A percentile compares a stretch with the other conserved stretches of the same genome.
phyloP scores from a whole-genome alignment of 2,888 invertebrate genomes.

The Oligia fasciuncula region DNA sequence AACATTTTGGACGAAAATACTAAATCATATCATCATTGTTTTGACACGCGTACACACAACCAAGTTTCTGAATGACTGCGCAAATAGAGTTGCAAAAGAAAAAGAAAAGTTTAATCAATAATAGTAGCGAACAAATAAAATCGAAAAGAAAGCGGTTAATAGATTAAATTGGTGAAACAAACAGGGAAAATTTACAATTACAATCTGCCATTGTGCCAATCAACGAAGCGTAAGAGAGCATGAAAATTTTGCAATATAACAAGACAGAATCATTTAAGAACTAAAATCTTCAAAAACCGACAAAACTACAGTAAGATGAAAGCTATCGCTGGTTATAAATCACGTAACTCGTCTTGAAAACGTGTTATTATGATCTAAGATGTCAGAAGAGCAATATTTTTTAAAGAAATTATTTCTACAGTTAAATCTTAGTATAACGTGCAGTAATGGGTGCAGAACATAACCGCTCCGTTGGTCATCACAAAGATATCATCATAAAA shows the following conservation, averaged over 20 bases:
- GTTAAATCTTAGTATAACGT: constrained; percentile 59
- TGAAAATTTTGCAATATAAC: constrained; percentile 9
- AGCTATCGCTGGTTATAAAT: constrained; percentile 50
- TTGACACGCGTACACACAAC: not conserved
- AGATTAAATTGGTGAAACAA: constrained; percentile 66
- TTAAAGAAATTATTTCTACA: constrained; percentile 57
- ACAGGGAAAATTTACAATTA: constrained; percentile 67
- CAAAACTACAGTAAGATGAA: constrained; percentile 52
- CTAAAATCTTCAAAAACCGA: not conserved
- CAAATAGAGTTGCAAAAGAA: constrained; percentile 21
- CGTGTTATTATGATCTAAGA: constrained; percentile 63
- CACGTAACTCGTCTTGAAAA: constrained; percentile 55
- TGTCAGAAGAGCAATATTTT: constrained; percentile 56
- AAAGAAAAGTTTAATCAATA: constrained; percentile 45
- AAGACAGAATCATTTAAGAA: not conserved
- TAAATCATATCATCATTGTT: too few relatives aligned
- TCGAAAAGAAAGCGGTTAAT: constrained; percentile 68
- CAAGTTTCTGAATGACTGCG: constrained; percentile 13
- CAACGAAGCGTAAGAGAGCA: constrained; percentile 72
- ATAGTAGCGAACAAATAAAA: constrained; percentile 43
- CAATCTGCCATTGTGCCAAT: constrained; percentile 65
- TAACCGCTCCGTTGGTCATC: constrained; percentile 66
- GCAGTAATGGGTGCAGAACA: constrained; percentile 74
- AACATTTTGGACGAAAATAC: not conserved
- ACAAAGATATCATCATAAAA: constrained; percentile 61